Percentiles rank a stretch among this genome's conserved stretches.
Conservation (phyloP, 2,113 vertebrate genomes). For the Solea senegalensis region DNA sequence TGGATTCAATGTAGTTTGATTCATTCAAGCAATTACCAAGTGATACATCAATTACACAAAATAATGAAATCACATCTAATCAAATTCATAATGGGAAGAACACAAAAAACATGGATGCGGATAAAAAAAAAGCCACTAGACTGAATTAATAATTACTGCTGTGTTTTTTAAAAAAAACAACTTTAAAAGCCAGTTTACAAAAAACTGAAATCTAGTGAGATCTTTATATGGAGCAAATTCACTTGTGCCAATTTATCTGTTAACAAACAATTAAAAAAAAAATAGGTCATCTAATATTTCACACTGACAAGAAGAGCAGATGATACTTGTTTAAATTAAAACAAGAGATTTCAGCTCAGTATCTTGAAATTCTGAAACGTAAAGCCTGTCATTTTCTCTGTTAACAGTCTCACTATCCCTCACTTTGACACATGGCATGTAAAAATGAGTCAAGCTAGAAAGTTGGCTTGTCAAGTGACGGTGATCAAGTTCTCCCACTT, state of each 20-base stretch:
- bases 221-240: neutral
- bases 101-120: neutral
- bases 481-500: slow-evolving; percentile 56
- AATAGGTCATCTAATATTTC: no score
- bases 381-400: slow-evolving; percentile 18
- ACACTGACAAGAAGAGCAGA: no score
- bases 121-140: neutral
- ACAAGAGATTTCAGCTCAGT: neutral
- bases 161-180: neutral
- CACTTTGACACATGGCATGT: slow-evolving; percentile 39
- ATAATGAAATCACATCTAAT: neutral
- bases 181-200: neutral
- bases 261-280: no score
- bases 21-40: slow-evolving; percentile 16
- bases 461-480: slow-evolving; percentile 48
- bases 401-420: slow-evolving; percentile 31
- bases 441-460: slow-evolving; percentile 53
- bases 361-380: neutral
- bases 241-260: neutral
- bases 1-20: slow-evolving; percentile 26
- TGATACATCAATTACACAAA: neutral
- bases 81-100: neutral
- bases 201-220: neutral
- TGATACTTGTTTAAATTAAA: neutral
- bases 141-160: neutral